Conservation (phyloP, 2,888 invertebrate species). For the Pterostichus madidus region DNA sequence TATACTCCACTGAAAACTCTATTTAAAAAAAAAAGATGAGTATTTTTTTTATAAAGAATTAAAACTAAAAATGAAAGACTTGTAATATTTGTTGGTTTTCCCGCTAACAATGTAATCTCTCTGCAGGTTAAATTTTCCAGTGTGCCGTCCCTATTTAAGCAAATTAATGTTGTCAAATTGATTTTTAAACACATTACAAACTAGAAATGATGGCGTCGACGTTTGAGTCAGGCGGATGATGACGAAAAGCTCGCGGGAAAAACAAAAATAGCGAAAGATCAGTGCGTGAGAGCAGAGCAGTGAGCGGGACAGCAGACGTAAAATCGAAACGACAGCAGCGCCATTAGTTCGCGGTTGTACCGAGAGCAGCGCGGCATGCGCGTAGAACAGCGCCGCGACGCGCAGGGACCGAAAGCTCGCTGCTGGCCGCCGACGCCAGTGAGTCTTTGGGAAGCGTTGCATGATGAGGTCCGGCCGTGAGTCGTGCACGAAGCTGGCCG, state of each 20-base stretch:
- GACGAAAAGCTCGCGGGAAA: slow-evolving; percentile 64
- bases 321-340: slow-evolving; percentile 67
- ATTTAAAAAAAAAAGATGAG: neutral
- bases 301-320: slow-evolving; percentile 64
- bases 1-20: neutral
- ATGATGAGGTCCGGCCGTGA: slow-evolving; percentile 57
- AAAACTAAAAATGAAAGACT: neutral
- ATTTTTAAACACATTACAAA: slow-evolving; percentile 67
- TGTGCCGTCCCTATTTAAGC: slow-evolving; percentile 27
- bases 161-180: slow-evolving; percentile 67
- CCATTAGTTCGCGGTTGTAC: slow-evolving; percentile 73
- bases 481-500: slow-evolving; percentile 34
- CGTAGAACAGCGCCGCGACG: slow-evolving; percentile 78
- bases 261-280: slow-evolving; percentile 63
- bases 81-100: slow-evolving; percentile 1
- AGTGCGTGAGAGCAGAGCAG: slow-evolving; percentile 21
- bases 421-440: slow-evolving; percentile 62
- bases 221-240: slow-evolving; percentile 52
- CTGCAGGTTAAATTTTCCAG: slow-evolving; percentile 12
- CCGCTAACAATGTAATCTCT: slow-evolving; percentile 28
- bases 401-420: slow-evolving; percentile 68
- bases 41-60: neutral
- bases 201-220: slow-evolving; percentile 63
- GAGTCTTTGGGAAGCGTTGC: slow-evolving; percentile 64
- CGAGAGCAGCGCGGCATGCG: slow-evolving; percentile 76